Evolutionary conservation across 1,140 invertebrate species (phyloP), one percentile per base, ranked within the genome.

Genomic region (Cecropterus lyciades): DNA sequence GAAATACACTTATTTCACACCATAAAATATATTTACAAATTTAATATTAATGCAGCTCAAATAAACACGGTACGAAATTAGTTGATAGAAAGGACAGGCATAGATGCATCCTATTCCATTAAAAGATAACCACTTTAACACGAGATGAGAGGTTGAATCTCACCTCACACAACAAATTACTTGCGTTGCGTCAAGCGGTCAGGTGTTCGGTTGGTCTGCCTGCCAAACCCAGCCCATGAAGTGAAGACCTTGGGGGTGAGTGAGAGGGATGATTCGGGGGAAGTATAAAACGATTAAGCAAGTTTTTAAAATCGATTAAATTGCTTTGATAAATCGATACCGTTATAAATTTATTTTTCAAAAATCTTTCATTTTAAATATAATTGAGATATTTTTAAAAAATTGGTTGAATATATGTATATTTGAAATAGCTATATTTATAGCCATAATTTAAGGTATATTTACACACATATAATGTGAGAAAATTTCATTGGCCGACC

Each of bases 1-100:
- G 24, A 30, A 69, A 67, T 45, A 52, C 27, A 63, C 43, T 33
- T 17, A 40, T 59, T 57, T 43, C 67, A 70, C 40, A 48, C 17
- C 51, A 53, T 30, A 48, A 37, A 48, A 46, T 14, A 27, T 9
- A 55, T 43, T 70, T 17, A 46, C 52, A 27, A 62, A 53, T 43
- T 57, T 55, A 27, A 24, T 46, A 16, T 24, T 55, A 10, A 53
- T 48, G 13, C 42, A 17, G 9, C 51, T 43, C 43, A 45, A 49
- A 55, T 16, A 42, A 20, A 16, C 24, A 56, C 15, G 13, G n/a
- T 57, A 53, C 15, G 30, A 46, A 56, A 49, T 20, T 55, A 65
- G 14, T 56, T 56, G 55, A 55, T 17, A 52, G n/a, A 55, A 52
- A 37, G 11, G 33, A 48, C 42, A 37, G 42, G 27, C 43, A 10